Evolutionary conservation across 2,888 invertebrate genomes (phyloP).

Genomic region (Leptinotarsa rubiginosa): DNA sequence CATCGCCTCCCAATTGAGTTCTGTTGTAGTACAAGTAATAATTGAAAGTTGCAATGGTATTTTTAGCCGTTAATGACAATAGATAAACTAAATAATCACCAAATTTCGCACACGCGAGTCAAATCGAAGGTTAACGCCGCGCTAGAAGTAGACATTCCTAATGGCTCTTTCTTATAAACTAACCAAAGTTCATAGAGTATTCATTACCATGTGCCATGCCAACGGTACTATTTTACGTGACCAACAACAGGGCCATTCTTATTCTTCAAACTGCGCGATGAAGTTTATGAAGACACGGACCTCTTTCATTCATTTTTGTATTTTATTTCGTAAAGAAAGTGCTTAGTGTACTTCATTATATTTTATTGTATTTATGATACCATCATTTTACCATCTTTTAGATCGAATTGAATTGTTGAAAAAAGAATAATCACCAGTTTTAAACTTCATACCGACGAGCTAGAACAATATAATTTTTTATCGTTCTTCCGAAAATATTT

Average conservation of each 20-base stretch:
- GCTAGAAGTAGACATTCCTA: background rate
- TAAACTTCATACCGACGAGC: no score
- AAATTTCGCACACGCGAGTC: conserved; percentile 12
- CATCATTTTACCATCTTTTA: no score
- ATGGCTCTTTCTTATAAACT: background rate
- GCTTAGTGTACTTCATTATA: no score
- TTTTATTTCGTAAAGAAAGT: no score
- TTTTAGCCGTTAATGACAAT: conserved; percentile 1
- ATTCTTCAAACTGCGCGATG: background rate
- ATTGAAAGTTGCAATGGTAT: conserved; percentile 3
- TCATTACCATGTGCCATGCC: background rate
- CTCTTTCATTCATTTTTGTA: no score
- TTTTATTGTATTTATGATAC: no score
- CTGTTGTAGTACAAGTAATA: conserved; percentile 8
- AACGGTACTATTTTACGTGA: conserved; percentile 16
- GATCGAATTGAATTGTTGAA: no score
- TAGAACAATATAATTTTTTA: no score
- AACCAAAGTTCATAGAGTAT: conserved; percentile 9
- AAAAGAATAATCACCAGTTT: no score
- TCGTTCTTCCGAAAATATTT: no score
- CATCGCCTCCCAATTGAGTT: background rate
- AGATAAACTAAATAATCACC: conserved; percentile 15
- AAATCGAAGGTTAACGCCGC: conserved; percentile 8
- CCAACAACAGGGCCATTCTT: background rate
- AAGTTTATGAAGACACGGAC: background rate